Evolutionary conservation across 2,113 vertebrate genomes (phyloP), one percentile per base, ranked within the genome.

Genomic region (Microtus oregoni): DNA sequence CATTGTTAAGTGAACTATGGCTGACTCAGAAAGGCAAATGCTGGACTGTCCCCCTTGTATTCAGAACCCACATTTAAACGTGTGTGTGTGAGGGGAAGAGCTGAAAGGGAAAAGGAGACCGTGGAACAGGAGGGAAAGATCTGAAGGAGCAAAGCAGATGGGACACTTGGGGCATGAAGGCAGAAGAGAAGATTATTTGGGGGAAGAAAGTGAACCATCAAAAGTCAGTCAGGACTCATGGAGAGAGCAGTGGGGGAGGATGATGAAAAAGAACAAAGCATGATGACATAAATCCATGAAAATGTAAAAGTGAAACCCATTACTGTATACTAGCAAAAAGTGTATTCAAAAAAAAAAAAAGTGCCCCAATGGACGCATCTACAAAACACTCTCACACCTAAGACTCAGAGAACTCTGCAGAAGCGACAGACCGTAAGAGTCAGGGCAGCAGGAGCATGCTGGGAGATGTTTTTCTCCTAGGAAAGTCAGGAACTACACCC

Each of bases 281-380:
- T 55, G 30, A 17, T 55, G 32, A n/a, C 20, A 26, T 3, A 52
- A 38, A 52, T 87, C 47, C 47, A 72, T 3, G 30, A 87, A 15
- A 72, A 17, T 28, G 32, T 12, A 13, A 26, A 7, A 6, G 50
- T 52, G 67, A 72, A 55, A 55, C 4, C 30, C 32, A 58, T 12
- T 52, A 5, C 35, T 28, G 14, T 52, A 19, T 28, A 28, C 13
- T 9, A 32, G 61, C 35, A 75, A 61, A 86, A 72, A 70, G 20
- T 30, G 79, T 24, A 32, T 95, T 96, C 50, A 50, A 50, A 28
- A 70, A 96, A 5, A 86, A 55, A 55, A 90, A 92, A 81, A 82
- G 44, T 87, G 30, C 28, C 13, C 55, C 79, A 38, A 8, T 15
- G 22, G n/a, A 20, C n/a, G 4, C 72, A 38, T 28, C 55, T 61